Conservation (phyloP, 2,113 vertebrate species). For the Eupsittula cactorum region DNA sequence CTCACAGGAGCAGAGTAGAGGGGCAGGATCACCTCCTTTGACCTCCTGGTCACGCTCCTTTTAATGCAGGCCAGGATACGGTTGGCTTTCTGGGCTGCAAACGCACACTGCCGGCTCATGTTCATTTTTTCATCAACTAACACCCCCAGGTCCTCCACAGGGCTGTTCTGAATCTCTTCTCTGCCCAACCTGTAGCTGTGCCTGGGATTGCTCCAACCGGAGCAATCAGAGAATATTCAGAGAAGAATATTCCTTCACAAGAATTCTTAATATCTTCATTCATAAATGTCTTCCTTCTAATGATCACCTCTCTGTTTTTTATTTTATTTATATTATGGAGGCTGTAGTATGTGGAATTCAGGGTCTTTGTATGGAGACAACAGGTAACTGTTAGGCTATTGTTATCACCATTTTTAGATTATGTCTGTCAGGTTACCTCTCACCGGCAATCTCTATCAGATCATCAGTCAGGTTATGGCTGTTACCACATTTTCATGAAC, state of each 20-base stretch:
- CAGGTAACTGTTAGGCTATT: not conserved
- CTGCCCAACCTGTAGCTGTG: too few relatives aligned
- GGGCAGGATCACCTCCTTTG: too few relatives aligned
- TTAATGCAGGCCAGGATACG: too few relatives aligned
- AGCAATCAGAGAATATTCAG: not conserved
- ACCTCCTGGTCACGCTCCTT: too few relatives aligned
- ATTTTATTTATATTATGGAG: not conserved
- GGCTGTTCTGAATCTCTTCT: too few relatives aligned
- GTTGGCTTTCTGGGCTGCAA: too few relatives aligned
- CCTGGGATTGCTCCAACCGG: too few relatives aligned
- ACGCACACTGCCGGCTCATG: too few relatives aligned
- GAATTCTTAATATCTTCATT: not conserved
- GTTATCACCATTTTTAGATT: not conserved
- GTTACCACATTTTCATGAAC: not conserved
- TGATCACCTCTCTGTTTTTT: not conserved
- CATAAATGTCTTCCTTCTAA: not conserved
- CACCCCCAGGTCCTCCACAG: too few relatives aligned
- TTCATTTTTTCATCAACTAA: too few relatives aligned
- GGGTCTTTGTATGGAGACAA: not conserved
- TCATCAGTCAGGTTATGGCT: not conserved
- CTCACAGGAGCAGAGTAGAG: too few relatives aligned
- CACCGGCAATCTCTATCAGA: fast-evolving
- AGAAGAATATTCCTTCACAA: not conserved
- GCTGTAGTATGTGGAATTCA: not conserved
- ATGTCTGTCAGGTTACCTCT: not conserved